Evolutionary conservation across 2,797 vertebrate species (phyloP), one percentile per base, ranked within the genome.

Genomic region (Amblyopsis hoosieri): DNA sequence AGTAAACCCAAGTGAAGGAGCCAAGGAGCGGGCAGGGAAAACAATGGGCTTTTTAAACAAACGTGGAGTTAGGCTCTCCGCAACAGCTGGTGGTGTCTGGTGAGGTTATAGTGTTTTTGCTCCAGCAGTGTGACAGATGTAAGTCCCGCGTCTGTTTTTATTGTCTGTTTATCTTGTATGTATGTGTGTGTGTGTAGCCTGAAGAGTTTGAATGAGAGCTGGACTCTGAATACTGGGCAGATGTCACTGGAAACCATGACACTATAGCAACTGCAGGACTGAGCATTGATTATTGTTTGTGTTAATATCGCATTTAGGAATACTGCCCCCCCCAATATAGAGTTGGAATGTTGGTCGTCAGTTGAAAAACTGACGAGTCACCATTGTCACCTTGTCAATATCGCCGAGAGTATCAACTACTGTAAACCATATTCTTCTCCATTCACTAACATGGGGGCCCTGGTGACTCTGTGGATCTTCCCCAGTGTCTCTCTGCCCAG

Each of bases 121-220:
- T 85, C 80, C 86, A 82, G 81, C 83, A 81, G 84, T 79, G 85
- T 80, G 84, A 87, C 89, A 90, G 90, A 91, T 90, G 87, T 80
- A 89, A 86, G 71, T 47, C 77, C 65, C 62, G 56, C 54, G 57
- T 62, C 69, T 76, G 57, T 67, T 84, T 81, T 86, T 81, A 72
- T 75, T 74, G 65, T 80, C 15, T 57, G 75, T 54, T 37, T 74
- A 60, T 74, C 42, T 15, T 59, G 51, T 61, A 56, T 60, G 14
- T 54, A 15, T 60, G 54, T 37, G 54, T 37, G 60, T 33, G 12
- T 50, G 54, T 48, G 15, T 13, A 47, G 42, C 42, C 23, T 1
- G 3, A 14, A 54, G 50, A 52, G 60, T 33, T 62, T 72, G 57
- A 66, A 67, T 4, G 11, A 64, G 42, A 57, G 19, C 17, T 15